phyloP scores from a whole-genome alignment of 1,140 invertebrate genomes.

The Fopius arisanus region DNA sequence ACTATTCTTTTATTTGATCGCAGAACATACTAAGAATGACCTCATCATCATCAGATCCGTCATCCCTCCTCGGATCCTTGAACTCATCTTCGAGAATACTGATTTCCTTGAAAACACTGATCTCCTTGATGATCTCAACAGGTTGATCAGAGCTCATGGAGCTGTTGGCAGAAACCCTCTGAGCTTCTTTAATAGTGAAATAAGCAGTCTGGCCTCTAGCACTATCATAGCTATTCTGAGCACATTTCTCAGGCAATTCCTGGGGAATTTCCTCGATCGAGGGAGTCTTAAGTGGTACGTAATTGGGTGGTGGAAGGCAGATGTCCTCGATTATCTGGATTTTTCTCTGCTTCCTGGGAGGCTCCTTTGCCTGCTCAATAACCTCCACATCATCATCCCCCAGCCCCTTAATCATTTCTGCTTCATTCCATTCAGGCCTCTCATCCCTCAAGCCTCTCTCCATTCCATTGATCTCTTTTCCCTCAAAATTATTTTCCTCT shows the following conservation, averaged over 20 bases:
- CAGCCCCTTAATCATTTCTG: not conserved
- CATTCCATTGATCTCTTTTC: not conserved
- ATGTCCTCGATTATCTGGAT: not conserved
- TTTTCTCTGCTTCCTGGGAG: conserved; percentile 25
- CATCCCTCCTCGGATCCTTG: not conserved
- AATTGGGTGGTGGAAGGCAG: not conserved
- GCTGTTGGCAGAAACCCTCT: not conserved
- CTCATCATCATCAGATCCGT: conserved; percentile 32
- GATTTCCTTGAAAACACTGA: not conserved
- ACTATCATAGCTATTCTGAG: not conserved
- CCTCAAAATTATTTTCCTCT: not conserved
- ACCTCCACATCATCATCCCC: not conserved
- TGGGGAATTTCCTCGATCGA: not conserved
- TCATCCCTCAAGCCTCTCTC: not conserved
- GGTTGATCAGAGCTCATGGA: not conserved
- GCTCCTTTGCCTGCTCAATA: not conserved
- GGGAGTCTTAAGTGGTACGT: not conserved
- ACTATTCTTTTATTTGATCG: conserved; percentile 33
- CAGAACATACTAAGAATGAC: conserved; percentile 35
- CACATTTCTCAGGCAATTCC: not conserved
- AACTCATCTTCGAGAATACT: not conserved
- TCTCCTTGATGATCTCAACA: not conserved
- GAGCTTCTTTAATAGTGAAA: not conserved
- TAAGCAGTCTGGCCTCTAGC: not conserved
- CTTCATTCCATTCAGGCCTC: not conserved